phyloP scores from a whole-genome alignment of 2,888 invertebrate species.

The Eledona agricola region DNA sequence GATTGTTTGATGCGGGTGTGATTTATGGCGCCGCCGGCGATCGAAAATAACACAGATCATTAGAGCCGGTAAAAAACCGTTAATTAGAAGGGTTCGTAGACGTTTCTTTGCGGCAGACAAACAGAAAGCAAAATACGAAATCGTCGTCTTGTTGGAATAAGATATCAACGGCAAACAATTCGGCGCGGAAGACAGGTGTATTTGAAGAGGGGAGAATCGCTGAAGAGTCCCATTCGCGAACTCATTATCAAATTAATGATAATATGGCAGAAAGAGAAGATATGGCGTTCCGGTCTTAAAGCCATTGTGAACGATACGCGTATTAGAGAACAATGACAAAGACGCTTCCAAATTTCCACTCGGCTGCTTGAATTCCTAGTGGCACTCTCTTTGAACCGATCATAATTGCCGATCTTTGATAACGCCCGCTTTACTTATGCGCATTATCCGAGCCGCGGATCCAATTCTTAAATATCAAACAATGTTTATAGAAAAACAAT shows the following conservation, averaged over 20 bases:
- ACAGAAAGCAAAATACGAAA: slow-evolving; percentile 1
- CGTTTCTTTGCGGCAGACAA: too few species aligned
- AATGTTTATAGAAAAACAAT: too few species aligned
- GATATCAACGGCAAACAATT: slow-evolving; percentile 34
- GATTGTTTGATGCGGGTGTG: too few species aligned
- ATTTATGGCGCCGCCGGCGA: too few species aligned
- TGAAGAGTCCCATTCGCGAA: slow-evolving; percentile 35
- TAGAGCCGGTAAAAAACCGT: too few species aligned
- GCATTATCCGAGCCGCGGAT: too few species aligned
- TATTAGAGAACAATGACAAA: slow-evolving; percentile 44
- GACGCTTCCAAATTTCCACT: slow-evolving; percentile 43
- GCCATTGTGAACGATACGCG: slow-evolving; percentile 41
- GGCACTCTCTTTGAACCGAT: slow-evolving; percentile 33
- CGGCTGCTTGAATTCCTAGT: slow-evolving; percentile 37
- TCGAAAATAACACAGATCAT: too few species aligned
- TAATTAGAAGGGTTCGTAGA: too few species aligned
- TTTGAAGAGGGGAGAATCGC: slow-evolving; percentile 31
- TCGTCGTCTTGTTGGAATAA: slow-evolving; percentile 9
- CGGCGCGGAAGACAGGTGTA: slow-evolving; percentile 38
- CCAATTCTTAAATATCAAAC: too few species aligned
- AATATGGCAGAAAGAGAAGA: slow-evolving; percentile 38
- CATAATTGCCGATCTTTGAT: slow-evolving; percentile 40
- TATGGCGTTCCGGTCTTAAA: slow-evolving; percentile 36
- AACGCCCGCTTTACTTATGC: slow-evolving; percentile 38
- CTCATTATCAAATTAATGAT: slow-evolving; percentile 46